Evolutionary conservation across 30 jellyfish, hydroid and myxozoan genomes (phyloP).

Genomic region (Euphysa ruthae): DNA sequence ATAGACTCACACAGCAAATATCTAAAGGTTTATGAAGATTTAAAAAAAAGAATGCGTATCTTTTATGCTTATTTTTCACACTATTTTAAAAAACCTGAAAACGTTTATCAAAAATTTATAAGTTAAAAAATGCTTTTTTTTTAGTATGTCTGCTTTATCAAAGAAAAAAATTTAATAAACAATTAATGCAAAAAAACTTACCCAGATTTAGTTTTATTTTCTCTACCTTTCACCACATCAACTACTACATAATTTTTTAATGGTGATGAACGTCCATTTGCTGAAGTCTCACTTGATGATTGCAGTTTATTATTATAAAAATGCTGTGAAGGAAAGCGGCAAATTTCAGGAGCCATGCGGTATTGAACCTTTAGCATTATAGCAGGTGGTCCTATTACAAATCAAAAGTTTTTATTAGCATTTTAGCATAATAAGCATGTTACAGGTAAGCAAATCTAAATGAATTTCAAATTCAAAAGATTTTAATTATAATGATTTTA

Average conservation of each 20-base stretch:
- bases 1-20: too few relatives aligned
- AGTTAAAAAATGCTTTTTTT: too few relatives aligned
- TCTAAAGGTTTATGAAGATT: too few relatives aligned
- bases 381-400: constrained; percentile 42
- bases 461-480: not conserved
- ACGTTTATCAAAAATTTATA: too few relatives aligned
- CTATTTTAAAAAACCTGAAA: too few relatives aligned
- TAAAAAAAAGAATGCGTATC: too few relatives aligned
- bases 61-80: too few relatives aligned
- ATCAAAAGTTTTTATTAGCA: not conserved
- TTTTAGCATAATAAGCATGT: not conserved
- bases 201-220: constrained; percentile 45
- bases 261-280: not conserved
- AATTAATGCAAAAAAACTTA: not conserved
- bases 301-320: constrained; percentile 55
- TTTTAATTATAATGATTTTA: not conserved
- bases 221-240: constrained; percentile 36
- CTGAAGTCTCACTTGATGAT: constrained; percentile 31
- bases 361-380: constrained; percentile 58
- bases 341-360: constrained; percentile 90
- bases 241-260: constrained; percentile 42
- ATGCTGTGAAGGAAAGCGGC: constrained; percentile 66
- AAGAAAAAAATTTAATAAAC: not conserved
- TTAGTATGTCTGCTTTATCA: too few relatives aligned
- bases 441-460: not conserved